Conservation (phyloP, 2,797 vertebrate species). For the Aulostomus chinensis region DNA sequence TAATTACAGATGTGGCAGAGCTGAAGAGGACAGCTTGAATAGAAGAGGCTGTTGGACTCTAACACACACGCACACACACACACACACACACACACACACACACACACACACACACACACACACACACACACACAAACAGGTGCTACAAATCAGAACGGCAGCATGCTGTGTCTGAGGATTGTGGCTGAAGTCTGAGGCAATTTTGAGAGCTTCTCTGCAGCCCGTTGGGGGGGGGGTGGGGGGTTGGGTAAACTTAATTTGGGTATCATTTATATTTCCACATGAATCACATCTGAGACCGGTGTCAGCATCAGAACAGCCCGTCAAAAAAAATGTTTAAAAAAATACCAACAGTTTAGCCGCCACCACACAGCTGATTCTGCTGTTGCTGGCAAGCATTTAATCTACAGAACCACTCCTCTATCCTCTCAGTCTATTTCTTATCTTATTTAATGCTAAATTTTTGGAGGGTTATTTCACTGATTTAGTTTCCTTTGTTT, state of each 20-base stretch:
- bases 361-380: constrained; percentile 49
- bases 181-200: constrained; percentile 33
- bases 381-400: constrained; percentile 51
- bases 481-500: no score
- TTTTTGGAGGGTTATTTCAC: constrained; percentile 2
- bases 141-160: no score
- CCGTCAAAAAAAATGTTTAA: no score
- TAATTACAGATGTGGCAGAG: constrained; percentile 33
- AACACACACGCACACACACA: no score
- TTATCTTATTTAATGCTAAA: constrained; percentile 34
- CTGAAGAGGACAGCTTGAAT: constrained; percentile 18
- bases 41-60: constrained; percentile 15
- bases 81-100: no score
- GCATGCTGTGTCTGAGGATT: constrained; percentile 32
- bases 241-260: constrained; percentile 66
- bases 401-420: constrained; percentile 61
- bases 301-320: constrained; percentile 12
- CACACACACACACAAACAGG: no score
- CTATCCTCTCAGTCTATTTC: constrained; percentile 27
- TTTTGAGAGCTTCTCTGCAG: constrained; percentile 33
- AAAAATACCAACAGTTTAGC: constrained; percentile 53
- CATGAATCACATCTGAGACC: constrained; percentile 42
- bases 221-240: constrained; percentile 41
- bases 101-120: no score
- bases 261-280: constrained; percentile 66